Conservation (phyloP, 1,140 invertebrate genomes). For the Caenorhabditis brenneri region DNA sequence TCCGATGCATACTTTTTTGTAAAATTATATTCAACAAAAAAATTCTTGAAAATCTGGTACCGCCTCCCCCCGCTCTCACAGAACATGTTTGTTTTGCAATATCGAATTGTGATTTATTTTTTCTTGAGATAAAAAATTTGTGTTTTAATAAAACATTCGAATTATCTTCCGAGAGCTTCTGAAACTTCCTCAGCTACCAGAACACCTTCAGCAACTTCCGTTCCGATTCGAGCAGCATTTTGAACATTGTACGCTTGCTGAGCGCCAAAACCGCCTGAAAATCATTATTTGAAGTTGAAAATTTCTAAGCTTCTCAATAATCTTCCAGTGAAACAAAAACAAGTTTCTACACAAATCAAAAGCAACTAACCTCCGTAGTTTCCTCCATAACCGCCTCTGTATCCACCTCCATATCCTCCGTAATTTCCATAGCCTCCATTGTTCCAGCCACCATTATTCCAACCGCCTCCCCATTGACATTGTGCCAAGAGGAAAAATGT, state of each 20-base stretch:
- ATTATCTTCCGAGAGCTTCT: background rate
- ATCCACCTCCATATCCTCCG: background rate
- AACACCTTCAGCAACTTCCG: background rate
- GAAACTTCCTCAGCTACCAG: background rate
- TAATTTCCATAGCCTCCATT: too few species aligned
- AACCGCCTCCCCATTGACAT: background rate
- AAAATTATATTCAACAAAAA: too few species aligned
- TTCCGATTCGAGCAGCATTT: background rate
- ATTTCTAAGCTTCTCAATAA: too few species aligned
- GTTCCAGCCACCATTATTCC: background rate
- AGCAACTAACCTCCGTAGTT: too few species aligned
- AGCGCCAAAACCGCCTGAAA: background rate
- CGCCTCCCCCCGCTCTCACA: too few species aligned
- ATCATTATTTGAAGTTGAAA: too few species aligned
- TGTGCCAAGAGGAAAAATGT: background rate
- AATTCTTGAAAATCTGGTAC: too few species aligned
- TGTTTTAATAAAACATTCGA: background rate
- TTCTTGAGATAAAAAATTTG: too few species aligned
- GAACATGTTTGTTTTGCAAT: background rate
- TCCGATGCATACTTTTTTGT: background rate
- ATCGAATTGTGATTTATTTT: slow-evolving; percentile 7
- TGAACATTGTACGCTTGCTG: background rate
- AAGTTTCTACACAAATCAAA: too few species aligned
- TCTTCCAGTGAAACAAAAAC: too few species aligned
- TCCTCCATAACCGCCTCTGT: background rate